Percentiles rank a stretch among this genome's conserved stretches.
Evolutionary conservation across 2,113 vertebrate genomes (phyloP).

Genomic region (Psittacula cyanocephala): DNA sequence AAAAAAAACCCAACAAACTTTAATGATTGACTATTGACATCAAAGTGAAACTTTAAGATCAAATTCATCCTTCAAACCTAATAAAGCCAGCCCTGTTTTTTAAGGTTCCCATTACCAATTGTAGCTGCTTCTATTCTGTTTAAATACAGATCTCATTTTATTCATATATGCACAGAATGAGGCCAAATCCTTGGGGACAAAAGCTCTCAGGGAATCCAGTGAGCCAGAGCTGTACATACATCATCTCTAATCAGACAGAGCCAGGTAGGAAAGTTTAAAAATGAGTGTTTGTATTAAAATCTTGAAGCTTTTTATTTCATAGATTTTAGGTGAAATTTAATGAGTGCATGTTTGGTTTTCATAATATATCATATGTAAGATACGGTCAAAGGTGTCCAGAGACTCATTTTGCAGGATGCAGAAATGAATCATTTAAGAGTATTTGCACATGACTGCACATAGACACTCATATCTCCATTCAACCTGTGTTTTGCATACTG

Average conservation of each 20-base stretch:
- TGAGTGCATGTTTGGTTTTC: neutral
- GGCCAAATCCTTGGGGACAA: neutral
- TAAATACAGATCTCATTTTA: neutral
- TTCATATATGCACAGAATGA: constrained; percentile 19
- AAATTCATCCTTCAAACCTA: neutral
- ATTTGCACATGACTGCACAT: rapidly evolving
- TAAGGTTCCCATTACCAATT: neutral
- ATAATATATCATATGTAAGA: neutral
- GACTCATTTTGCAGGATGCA: neutral
- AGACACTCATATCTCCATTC: neutral
- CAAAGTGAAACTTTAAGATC: neutral
- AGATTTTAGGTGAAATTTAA: neutral
- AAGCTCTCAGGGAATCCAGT: neutral
- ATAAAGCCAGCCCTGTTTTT: neutral
- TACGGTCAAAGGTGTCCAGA: neutral
- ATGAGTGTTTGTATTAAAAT: neutral
- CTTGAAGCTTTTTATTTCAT: neutral
- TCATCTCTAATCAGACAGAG: neutral
- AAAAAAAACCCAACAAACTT: neutral
- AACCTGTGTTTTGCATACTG: neutral
- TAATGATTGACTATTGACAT: neutral
- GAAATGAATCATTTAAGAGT: neutral
- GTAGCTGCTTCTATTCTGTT: neutral
- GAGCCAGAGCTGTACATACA: neutral
- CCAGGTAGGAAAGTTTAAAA: neutral